Conservation (phyloP, 2,113 vertebrate genomes). For the Oreotragus oreotragus region DNA sequence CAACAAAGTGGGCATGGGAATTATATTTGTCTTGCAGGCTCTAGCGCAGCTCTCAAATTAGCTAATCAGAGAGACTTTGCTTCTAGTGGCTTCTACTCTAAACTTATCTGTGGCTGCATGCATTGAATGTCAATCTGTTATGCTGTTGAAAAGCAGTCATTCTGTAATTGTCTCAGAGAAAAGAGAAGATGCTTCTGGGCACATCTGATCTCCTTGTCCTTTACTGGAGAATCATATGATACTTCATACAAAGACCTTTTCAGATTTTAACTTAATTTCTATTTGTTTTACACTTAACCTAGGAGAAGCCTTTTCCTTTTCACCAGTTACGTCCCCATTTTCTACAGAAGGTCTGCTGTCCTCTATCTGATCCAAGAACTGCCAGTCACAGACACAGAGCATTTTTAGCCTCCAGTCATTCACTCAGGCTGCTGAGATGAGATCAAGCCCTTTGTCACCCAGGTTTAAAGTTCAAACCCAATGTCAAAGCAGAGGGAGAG, state of each 20-base stretch:
- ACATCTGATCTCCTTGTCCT: not conserved
- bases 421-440: not conserved
- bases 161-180: not conserved
- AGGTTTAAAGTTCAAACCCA: not conserved
- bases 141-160: not conserved
- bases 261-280: not conserved
- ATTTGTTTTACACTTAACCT: not conserved
- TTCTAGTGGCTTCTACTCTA: not conserved
- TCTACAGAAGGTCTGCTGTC: not conserved
- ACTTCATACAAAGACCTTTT: not conserved
- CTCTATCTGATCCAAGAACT: not conserved
- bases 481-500: not conserved
- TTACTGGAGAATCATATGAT: not conserved
- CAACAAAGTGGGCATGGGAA: not conserved
- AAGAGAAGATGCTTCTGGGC: not conserved
- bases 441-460: not conserved
- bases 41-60: not conserved
- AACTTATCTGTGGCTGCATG: not conserved
- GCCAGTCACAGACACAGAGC: not conserved
- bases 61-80: not conserved
- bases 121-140: not conserved
- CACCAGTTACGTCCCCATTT: not conserved
- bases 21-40: not conserved
- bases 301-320: not conserved
- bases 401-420: not conserved